phyloP scores from a whole-genome alignment of 2,797 vertebrate genomes.

The Tiaroga cobitis region DNA sequence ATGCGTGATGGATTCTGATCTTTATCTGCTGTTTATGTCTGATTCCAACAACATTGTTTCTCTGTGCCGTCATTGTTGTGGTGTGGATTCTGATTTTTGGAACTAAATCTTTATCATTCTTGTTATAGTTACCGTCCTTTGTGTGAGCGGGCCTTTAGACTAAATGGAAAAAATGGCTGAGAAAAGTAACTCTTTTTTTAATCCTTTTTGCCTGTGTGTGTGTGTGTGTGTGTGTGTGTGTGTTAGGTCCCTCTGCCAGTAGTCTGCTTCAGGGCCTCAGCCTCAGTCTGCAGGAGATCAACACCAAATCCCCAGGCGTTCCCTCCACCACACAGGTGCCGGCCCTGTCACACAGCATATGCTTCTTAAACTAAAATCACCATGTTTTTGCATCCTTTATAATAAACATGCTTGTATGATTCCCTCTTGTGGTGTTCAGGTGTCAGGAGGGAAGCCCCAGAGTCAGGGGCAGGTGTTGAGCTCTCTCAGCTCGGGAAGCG shows the following conservation, averaged over 20 bases:
- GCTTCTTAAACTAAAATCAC: background rate
- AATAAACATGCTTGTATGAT: background rate
- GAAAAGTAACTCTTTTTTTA: background rate
- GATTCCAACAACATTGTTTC: too few species aligned
- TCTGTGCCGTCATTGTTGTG: too few species aligned
- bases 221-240: conserved; percentile 30
- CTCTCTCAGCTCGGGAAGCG: conserved; percentile 76
- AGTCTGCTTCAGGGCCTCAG: conserved; percentile 96
- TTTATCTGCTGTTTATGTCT: too few species aligned
- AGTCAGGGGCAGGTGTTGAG: conserved; percentile 76
- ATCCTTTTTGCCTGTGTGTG: conserved; percentile 60
- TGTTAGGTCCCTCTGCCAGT: conserved; percentile 88
- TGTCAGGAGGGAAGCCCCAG: conserved; percentile 78
- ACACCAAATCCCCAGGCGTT: conserved; percentile 84
- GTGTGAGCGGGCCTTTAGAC: background rate
- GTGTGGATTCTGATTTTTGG: too few species aligned
- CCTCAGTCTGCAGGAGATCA: conserved; percentile 97
- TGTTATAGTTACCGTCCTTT: background rate
- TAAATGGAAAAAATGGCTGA: background rate
- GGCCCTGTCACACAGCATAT: background rate
- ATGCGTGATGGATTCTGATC: too few species aligned
- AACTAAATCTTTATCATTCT: too few species aligned
- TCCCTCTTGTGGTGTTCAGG: conserved; percentile 67
- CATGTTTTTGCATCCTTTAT: background rate
- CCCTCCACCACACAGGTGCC: conserved; percentile 84